phyloP scores from a whole-genome alignment of 2,888 invertebrate genomes.

The Meta bourneti region DNA sequence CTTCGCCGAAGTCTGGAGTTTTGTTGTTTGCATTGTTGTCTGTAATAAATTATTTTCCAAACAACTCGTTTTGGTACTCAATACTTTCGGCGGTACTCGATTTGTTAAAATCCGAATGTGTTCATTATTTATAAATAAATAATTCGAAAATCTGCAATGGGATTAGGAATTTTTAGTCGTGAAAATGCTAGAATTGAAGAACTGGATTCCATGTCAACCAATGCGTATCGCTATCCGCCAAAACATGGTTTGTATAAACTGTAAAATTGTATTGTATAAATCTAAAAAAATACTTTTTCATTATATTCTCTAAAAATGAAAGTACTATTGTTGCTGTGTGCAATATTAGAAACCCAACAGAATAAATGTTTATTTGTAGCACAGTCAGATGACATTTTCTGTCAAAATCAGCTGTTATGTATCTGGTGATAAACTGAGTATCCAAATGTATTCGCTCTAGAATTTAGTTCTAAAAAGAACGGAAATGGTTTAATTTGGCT shows the following conservation, averaged over 20 bases:
- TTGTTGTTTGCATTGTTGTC: not conserved
- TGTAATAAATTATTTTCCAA: not conserved
- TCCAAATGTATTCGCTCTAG: too few relatives aligned
- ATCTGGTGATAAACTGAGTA: too few relatives aligned
- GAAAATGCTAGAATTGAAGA: conserved; percentile 76
- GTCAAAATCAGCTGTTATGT: too few relatives aligned
- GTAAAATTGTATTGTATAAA: not conserved
- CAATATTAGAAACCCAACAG: too few relatives aligned
- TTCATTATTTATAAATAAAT: not conserved
- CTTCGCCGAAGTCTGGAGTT: not conserved
- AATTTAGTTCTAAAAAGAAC: too few relatives aligned
- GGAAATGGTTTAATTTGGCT: too few relatives aligned
- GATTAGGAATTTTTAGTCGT: conserved; percentile 63
- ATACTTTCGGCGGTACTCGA: not conserved
- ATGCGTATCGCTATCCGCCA: conserved; percentile 74
- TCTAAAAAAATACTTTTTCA: not conserved
- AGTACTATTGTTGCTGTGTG: not conserved
- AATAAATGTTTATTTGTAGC: too few relatives aligned
- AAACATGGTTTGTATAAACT: conserved; percentile 57
- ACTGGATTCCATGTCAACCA: conserved; percentile 65
- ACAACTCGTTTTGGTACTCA: not conserved
- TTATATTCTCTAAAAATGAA: not conserved
- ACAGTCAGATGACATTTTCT: too few relatives aligned
- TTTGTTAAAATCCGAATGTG: not conserved
- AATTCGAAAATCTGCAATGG: conserved; percentile 44